phyloP scores from a whole-genome alignment of 2,113 vertebrate species.

The Poecile atricapillus region DNA sequence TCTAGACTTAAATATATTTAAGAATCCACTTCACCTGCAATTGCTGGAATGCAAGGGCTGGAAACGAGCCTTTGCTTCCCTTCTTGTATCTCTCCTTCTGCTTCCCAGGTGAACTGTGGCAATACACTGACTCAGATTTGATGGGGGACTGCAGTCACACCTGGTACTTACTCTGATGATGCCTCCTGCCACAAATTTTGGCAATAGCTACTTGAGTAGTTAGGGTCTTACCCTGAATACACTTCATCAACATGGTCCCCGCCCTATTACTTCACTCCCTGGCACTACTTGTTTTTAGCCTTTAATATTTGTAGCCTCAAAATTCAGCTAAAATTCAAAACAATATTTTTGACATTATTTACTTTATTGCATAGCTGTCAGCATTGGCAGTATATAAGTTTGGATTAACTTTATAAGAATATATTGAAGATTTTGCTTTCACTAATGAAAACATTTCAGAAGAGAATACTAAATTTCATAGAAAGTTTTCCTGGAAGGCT shows the following conservation, averaged over 20 bases:
- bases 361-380: not conserved
- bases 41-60: not conserved
- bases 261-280: not conserved
- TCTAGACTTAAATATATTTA: not conserved
- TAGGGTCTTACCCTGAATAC: not conserved
- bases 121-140: accelerated
- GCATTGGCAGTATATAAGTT: not conserved
- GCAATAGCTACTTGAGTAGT: accelerated
- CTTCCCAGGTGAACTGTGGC: not conserved
- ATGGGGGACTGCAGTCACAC: no score
- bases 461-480: not conserved
- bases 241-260: accelerated
- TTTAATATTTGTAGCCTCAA: not conserved
- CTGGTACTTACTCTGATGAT: not conserved
- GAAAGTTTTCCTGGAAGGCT: not conserved
- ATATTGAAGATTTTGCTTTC: not conserved
- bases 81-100: not conserved
- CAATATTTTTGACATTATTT: not conserved
- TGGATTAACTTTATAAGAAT: not conserved
- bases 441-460: not conserved
- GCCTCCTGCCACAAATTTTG: not conserved
- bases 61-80: not conserved
- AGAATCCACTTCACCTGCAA: accelerated
- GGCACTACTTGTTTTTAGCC: not conserved
- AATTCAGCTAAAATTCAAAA: not conserved